phyloP scores from a whole-genome alignment of 2,113 vertebrate species.

The Aldabrachelys gigantea region DNA sequence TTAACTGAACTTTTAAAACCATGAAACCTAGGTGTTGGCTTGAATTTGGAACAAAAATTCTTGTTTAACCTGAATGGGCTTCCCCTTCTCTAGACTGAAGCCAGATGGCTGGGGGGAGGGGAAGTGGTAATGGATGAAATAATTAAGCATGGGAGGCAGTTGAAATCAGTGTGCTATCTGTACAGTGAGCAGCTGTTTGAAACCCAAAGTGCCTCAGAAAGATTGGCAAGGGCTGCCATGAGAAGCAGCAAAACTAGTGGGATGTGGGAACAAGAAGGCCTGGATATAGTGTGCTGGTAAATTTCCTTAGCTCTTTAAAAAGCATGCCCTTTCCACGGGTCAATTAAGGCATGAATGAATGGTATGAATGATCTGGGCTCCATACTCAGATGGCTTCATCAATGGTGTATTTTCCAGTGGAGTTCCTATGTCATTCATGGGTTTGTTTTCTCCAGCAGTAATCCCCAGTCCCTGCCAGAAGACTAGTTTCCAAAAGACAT shows the following conservation, averaged over 20 bases:
- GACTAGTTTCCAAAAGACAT: background rate
- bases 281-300: fast-evolving
- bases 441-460: background rate
- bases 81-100: background rate
- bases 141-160: background rate
- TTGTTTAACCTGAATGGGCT: fast-evolving
- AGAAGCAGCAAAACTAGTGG: background rate
- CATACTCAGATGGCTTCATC: background rate
- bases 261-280: background rate
- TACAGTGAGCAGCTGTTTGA: background rate
- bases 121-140: background rate
- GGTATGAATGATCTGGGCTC: background rate
- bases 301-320: background rate
- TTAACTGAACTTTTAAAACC: background rate
- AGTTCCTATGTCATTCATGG: background rate
- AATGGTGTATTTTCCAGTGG: background rate
- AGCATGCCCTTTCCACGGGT: background rate
- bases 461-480: background rate
- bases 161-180: background rate
- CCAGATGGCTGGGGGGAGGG: background rate
- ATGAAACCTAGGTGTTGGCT: background rate
- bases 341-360: background rate
- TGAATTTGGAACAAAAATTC: background rate
- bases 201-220: background rate
- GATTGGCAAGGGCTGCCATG: background rate